Evolutionary conservation across 2,888 invertebrate species (phyloP), one percentile per base, ranked within the genome.

Genomic region (Ormyrus thymus): DNA sequence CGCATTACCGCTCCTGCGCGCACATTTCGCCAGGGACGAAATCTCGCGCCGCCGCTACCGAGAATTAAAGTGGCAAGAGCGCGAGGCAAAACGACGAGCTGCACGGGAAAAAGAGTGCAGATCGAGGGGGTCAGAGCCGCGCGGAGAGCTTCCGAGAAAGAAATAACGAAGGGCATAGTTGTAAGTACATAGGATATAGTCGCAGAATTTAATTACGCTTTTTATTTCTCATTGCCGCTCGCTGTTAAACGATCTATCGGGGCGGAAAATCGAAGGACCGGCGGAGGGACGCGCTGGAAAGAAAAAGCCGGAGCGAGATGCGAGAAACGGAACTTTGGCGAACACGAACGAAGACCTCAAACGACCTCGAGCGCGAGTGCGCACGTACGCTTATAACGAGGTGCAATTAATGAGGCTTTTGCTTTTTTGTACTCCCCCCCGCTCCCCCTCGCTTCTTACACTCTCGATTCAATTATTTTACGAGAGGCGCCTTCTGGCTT

Each of bases 381-480:
- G 74, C 58, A 71, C 77, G 58, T 68, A 78, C 68, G 53, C 48
- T 68, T 61, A 72, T 78, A 78, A 78, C 72, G 77, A 78, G 77
- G 51, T 59, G 77, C 77, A 72, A 78, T 78, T 78, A 72, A 78
- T 55, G 77, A 72, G 61, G 48, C 66, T 61, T 76, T 55, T 71
- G 58, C 50, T 59, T 55, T 62, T 15, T 51, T 58, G 45, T 71
- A 6, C 53, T 62, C 48, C 62, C 46, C 10, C 46, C 15, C 29
- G 13, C 9, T 10, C 45, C 51, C n/a, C 48, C 11, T 46, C 64
- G 29, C n/a, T 15, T 48, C 59, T 77, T 65, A 48, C 56, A 71
- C 77, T 53, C 45, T 68, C 66, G 72, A 66, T 78, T 72, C 77
- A 77, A 72, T 77, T 72, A 77, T 77, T 77, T 77, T 53, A 78